Conservation (phyloP, 2,797 vertebrate species). For the Triplophysa yarkandensis region DNA sequence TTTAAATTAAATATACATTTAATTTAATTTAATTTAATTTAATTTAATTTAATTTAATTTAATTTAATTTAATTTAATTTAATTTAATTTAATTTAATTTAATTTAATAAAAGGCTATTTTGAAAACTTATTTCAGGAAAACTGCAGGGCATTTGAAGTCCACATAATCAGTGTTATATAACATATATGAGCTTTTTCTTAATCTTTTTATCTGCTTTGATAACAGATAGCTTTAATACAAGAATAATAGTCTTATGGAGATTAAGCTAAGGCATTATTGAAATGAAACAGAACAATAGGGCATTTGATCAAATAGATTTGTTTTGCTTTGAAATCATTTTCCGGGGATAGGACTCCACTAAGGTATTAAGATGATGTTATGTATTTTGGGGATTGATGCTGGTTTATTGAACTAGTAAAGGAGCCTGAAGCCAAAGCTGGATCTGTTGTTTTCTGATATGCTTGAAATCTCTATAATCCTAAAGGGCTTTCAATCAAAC, state of each 20-base stretch:
- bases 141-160: background rate
- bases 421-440: constrained; percentile 11
- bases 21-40: too few species aligned
- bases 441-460: constrained; percentile 8
- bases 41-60: too few species aligned
- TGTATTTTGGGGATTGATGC: constrained; percentile 40
- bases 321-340: constrained; percentile 46
- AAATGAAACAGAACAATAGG: constrained; percentile 37
- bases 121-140: background rate
- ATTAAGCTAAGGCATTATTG: constrained; percentile 24
- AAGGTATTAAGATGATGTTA: constrained; percentile 38
- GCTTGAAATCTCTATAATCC: constrained; percentile 22
- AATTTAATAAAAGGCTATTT: background rate
- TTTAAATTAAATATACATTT: too few species aligned
- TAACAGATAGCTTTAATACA: constrained; percentile 42
- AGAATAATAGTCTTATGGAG: constrained; percentile 31
- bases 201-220: constrained; percentile 14
- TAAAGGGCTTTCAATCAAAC: constrained; percentile 24
- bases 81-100: too few species aligned
- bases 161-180: background rate
- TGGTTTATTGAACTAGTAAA: constrained; percentile 1
- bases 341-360: constrained; percentile 16
- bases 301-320: constrained; percentile 49
- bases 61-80: too few species aligned
- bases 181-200: constrained; percentile 2